These are phyloP conservation scores for Ploceus nigricollis DNA, from an alignment of 2,113 vertebrate species.

Conservation along the genomic window DNA sequence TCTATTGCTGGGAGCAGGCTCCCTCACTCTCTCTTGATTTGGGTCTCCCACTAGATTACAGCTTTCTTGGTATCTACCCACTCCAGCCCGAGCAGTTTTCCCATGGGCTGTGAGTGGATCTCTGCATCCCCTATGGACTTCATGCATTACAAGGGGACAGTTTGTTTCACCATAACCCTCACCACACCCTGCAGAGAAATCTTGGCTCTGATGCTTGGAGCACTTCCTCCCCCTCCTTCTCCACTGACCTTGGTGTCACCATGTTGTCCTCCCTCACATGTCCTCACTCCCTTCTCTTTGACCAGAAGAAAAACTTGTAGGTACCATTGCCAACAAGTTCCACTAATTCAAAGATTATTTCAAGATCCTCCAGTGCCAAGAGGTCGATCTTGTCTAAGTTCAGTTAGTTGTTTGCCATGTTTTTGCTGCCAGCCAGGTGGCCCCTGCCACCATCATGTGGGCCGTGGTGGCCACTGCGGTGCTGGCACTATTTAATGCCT, in stretches of 20 bases:
- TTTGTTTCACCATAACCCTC: too few species aligned
- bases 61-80: neutral
- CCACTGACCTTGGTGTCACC: neutral
- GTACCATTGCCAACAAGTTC: neutral
- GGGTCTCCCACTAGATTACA: neutral
- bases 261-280: too few species aligned
- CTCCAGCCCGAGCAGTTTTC: neutral
- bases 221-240: neutral
- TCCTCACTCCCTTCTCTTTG: neutral
- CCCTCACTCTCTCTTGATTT: neutral
- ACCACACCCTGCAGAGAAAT: neutral
- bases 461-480: fast-evolving
- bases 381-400: fast-evolving
- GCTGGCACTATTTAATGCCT: fast-evolving
- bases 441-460: fast-evolving
- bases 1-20: neutral
- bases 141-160: too few species aligned
- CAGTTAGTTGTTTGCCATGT: fast-evolving
- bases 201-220: neutral
- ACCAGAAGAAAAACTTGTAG: neutral
- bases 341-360: neutral
- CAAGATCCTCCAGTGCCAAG: fast-evolving
- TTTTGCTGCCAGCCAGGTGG: fast-evolving
- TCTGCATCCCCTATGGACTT: neutral
- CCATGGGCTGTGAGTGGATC: neutral